A percentile compares a stretch with the other conserved stretches of the same genome.
Conservation (phyloP, 2,797 vertebrate species). For the Labroides dimidiatus region DNA sequence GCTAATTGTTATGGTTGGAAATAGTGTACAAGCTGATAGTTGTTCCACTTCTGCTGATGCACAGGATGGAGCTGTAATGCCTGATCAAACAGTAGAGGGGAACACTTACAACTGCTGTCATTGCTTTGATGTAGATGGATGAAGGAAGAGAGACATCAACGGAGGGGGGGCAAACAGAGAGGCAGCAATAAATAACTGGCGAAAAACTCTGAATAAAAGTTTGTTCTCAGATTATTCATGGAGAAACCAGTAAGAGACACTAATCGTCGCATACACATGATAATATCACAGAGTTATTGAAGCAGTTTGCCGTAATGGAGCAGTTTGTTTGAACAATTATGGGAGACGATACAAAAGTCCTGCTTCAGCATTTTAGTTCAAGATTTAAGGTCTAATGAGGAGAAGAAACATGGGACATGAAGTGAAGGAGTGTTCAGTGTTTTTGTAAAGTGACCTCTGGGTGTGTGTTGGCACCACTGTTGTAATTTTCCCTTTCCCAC, state of each 20-base stretch:
- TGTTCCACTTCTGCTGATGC: constrained; percentile 29
- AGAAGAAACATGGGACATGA: background rate
- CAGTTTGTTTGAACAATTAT: constrained; percentile 4
- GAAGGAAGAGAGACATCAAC: constrained; percentile 25
- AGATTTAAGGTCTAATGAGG: background rate
- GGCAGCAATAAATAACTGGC: constrained; percentile 1
- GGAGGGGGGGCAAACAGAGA: constrained; percentile 17
- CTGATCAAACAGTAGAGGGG: constrained; percentile 25
- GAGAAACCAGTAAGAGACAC: background rate
- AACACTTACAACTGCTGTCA: constrained; percentile 38
- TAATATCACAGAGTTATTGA: background rate
- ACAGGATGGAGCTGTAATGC: constrained; percentile 28
- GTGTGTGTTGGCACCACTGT: background rate
- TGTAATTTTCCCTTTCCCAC: background rate
- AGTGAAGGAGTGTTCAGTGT: background rate
- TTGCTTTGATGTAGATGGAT: constrained; percentile 44
- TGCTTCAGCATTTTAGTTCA: background rate
- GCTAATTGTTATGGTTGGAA: constrained; percentile 41
- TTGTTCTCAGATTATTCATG: background rate
- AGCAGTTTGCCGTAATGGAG: background rate
- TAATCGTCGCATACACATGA: constrained; percentile 1
- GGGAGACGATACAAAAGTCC: background rate
- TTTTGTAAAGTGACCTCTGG: constrained; percentile 5
- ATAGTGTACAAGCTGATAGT: constrained; percentile 20
- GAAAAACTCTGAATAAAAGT: constrained; percentile 1